phyloP scores from a whole-genome alignment of 2,113 vertebrate species.

The Corapipo altera region DNA sequence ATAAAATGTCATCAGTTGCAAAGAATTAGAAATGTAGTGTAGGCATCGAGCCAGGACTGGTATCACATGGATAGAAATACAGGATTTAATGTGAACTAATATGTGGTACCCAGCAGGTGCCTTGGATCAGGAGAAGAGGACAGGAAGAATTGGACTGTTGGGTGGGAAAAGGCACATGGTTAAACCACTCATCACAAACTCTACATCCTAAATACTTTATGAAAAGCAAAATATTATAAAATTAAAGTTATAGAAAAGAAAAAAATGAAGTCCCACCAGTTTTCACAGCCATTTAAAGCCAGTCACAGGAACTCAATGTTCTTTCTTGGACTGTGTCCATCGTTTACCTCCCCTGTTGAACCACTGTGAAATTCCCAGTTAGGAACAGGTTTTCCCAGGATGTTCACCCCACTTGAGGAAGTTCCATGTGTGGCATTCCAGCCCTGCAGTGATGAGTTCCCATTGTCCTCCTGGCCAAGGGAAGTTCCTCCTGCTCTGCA shows the following conservation, averaged over 20 bases:
- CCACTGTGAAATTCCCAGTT: neutral
- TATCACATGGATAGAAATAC: neutral
- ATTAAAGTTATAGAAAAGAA: no score
- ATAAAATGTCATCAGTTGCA: neutral
- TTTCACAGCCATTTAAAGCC: neutral
- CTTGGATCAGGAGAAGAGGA: neutral
- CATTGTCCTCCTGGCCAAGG: neutral
- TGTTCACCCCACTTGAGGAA: fast-evolving
- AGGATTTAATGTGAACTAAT: neutral
- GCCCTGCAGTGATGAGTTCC: neutral
- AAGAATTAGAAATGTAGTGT: neutral
- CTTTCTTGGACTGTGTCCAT: neutral
- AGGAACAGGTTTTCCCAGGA: neutral
- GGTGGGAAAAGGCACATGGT: fast-evolving
- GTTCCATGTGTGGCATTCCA: neutral
- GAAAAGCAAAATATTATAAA: neutral
- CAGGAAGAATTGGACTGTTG: neutral
- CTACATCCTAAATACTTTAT: neutral
- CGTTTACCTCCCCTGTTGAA: neutral
- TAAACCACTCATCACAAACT: neutral
- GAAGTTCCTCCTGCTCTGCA: neutral
- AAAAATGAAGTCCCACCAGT: neutral
- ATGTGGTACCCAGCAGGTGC: no score
- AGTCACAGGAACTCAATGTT: fast-evolving
- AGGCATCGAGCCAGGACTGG: neutral